Percentiles rank a stretch among this genome's conserved stretches.
Conservation (phyloP, 1,140 invertebrate species). For the Drosophila obscura region DNA sequence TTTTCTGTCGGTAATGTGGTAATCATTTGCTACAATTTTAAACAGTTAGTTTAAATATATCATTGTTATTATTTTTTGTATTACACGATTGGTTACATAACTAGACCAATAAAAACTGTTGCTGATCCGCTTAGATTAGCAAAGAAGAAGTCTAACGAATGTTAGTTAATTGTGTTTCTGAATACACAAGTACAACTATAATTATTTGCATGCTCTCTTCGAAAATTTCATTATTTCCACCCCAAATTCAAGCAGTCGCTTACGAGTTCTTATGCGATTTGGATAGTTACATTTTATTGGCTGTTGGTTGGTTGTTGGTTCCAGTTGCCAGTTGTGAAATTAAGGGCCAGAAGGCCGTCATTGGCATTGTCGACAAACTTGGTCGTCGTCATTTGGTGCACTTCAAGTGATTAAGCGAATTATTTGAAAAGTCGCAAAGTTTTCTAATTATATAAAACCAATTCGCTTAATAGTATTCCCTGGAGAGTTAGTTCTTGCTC, state of each 20-base stretch:
- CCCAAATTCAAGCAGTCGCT: conserved; percentile 59
- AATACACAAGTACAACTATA: neutral
- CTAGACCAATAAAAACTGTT: too few species aligned
- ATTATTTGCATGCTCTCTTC: conserved; percentile 62
- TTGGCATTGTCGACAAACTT: conserved; percentile 44
- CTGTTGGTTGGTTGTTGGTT: too few species aligned
- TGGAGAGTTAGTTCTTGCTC: conserved; percentile 40
- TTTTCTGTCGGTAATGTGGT: conserved; percentile 11
- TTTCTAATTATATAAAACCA: conserved; percentile 83
- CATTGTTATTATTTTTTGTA: too few species aligned
- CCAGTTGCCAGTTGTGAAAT: conserved; percentile 55
- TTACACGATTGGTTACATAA: too few species aligned
- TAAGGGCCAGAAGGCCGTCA: conserved; percentile 15
- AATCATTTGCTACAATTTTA: too few species aligned
- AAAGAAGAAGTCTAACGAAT: too few species aligned
- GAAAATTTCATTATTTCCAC: conserved; percentile 57
- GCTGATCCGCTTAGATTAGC: too few species aligned
- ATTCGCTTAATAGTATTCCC: conserved; percentile 79
- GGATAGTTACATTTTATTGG: conserved; percentile 70
- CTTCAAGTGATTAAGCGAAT: conserved; percentile 82
- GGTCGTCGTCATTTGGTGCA: conserved; percentile 60
- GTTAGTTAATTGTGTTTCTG: too few species aligned
- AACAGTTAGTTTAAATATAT: too few species aligned
- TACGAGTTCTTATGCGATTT: conserved; percentile 57
- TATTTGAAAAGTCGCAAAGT: conserved; percentile 83